phyloP scores from a whole-genome alignment of 1,140 invertebrate genomes.

The Tribolium madens region DNA sequence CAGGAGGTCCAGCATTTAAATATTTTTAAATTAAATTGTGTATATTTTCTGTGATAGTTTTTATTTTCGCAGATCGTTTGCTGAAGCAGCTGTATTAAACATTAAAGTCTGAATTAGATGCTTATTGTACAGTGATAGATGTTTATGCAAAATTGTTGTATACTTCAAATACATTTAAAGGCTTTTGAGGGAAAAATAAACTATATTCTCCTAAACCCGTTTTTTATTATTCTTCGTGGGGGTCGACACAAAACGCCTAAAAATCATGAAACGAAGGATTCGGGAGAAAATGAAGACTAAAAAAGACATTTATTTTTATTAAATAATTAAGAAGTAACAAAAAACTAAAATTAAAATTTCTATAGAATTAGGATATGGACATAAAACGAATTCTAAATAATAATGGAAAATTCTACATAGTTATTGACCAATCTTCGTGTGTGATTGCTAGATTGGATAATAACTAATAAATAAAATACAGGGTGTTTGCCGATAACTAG shows the following conservation, averaged over 20 bases:
- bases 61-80: not conserved
- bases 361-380: too few species aligned
- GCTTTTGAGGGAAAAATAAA: constrained; percentile 28
- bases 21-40: not conserved
- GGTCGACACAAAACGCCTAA: not conserved
- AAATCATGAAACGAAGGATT: too few species aligned
- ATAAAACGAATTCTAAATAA: too few species aligned
- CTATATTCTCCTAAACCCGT: constrained; percentile 1
- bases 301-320: too few species aligned
- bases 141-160: constrained; percentile 27
- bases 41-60: constrained; percentile 23
- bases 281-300: too few species aligned
- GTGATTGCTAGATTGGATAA: too few species aligned
- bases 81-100: constrained; percentile 1
- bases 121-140: constrained; percentile 17
- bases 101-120: constrained; percentile 31
- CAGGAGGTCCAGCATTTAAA: not conserved
- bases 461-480: too few species aligned
- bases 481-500: too few species aligned
- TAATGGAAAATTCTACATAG: too few species aligned
- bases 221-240: not conserved
- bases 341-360: too few species aligned
- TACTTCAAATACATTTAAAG: constrained; percentile 25
- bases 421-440: too few species aligned
- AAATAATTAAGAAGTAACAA: too few species aligned